Conservation (phyloP, 1,140 invertebrate genomes). For the Arctopsyche grandis region DNA sequence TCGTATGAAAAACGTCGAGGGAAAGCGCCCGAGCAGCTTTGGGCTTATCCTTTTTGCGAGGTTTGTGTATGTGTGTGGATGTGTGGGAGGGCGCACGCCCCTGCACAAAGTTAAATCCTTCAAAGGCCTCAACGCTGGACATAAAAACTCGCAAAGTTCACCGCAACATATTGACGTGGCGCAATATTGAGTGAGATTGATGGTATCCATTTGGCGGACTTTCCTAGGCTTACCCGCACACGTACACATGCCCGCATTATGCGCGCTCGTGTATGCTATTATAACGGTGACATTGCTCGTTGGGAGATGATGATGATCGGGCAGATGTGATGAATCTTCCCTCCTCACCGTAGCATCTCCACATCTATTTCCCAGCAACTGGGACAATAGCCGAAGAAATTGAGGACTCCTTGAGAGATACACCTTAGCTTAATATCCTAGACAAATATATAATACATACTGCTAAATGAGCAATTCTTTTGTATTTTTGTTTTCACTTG, state of each 20-base stretch:
- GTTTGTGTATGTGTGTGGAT: not conserved
- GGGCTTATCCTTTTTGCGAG: constrained; percentile 1
- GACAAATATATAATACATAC: too few relatives aligned
- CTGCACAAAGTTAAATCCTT: constrained; percentile 44
- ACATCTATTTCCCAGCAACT: too few relatives aligned
- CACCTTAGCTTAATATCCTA: too few relatives aligned
- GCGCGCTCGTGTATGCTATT: not conserved
- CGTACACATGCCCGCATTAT: not conserved
- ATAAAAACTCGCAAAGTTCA: constrained; percentile 50
- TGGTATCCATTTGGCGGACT: constrained; percentile 31
- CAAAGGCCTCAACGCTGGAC: constrained; percentile 20
- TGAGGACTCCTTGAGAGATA: too few relatives aligned
- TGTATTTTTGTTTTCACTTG: too few relatives aligned
- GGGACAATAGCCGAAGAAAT: too few relatives aligned
- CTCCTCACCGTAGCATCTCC: too few relatives aligned
- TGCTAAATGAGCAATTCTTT: too few relatives aligned
- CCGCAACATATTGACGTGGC: constrained; percentile 50
- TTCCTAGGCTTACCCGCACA: not conserved
- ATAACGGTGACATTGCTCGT: not conserved
- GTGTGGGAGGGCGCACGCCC: not conserved
- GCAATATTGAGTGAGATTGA: constrained; percentile 54
- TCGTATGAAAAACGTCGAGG: not conserved
- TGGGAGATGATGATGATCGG: not conserved
- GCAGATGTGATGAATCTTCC: too few relatives aligned
- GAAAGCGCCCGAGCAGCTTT: not conserved